Percentiles rank a stretch among this genome's conserved stretches.
These are phyloP conservation scores for Dendrocopos noguchii DNA, from an alignment of 2,113 vertebrate genomes.

Conservation along the genomic window DNA sequence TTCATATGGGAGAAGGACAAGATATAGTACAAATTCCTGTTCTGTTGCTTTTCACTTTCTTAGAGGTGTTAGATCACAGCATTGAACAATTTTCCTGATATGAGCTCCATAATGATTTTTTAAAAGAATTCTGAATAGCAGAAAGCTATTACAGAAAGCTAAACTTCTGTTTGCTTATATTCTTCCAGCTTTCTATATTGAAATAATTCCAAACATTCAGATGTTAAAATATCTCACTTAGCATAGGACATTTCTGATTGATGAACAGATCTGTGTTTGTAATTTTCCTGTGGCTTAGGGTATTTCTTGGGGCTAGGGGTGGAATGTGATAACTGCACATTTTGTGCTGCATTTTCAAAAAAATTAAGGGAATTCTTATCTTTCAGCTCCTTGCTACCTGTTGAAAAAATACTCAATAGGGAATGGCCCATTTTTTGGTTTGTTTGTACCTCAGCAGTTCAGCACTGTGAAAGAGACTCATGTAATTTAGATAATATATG, in stretches of 20 bases:
- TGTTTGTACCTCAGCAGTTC: not conserved
- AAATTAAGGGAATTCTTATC: not conserved
- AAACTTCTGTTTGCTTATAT: conserved; percentile 31
- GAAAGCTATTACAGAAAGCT: not conserved
- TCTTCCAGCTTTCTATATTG: conserved; percentile 12
- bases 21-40: not conserved
- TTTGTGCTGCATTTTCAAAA: not conserved
- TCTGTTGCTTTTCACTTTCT: not conserved
- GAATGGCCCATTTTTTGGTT: not conserved
- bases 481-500: not conserved
- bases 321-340: not conserved
- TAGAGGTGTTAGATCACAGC: not conserved
- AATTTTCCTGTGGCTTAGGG: not conserved
- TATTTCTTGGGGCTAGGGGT: not conserved
- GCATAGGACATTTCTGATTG: conserved; percentile 1
- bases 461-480: not conserved
- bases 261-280: not conserved
- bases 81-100: not conserved
- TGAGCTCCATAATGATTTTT: not conserved
- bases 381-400: not conserved
- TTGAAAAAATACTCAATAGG: not conserved
- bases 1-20: not conserved
- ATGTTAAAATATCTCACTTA: conserved; percentile 1
- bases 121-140: not conserved
- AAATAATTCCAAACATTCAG: conserved; percentile 39